phyloP scores from a whole-genome alignment of 2,888 invertebrate species.

The Andrena praecox region DNA sequence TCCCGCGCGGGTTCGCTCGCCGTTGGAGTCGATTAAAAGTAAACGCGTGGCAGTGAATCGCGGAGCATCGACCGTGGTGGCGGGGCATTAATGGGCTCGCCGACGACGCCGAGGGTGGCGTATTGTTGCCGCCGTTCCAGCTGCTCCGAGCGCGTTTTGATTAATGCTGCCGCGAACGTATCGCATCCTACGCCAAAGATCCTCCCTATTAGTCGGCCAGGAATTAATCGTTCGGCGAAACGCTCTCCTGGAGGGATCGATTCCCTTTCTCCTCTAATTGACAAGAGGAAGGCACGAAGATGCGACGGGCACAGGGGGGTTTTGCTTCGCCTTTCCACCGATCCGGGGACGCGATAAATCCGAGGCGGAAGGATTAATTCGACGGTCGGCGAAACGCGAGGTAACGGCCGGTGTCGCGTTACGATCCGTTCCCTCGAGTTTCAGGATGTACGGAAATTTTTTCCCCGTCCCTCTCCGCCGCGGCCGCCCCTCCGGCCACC shows the following conservation, averaged over 20 bases:
- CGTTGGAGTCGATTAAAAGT: slow-evolving; percentile 63
- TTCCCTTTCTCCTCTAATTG: neutral
- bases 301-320: too few relatives aligned
- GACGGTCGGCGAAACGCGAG: slow-evolving; percentile 15
- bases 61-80: slow-evolving; percentile 3
- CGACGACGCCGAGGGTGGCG: slow-evolving; percentile 17
- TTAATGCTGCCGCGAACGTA: slow-evolving; percentile 24
- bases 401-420: slow-evolving; percentile 29
- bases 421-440: slow-evolving; percentile 34
- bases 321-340: neutral
- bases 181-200: slow-evolving; percentile 15
- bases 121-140: slow-evolving; percentile 31
- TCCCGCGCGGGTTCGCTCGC: slow-evolving; percentile 18
- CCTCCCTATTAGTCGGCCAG: slow-evolving; percentile 10
- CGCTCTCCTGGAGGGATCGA: neutral
- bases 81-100: slow-evolving; percentile 10
- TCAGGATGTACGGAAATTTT: slow-evolving; percentile 53
- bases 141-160: slow-evolving; percentile 20
- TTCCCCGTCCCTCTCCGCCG: slow-evolving; percentile 5
- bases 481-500: slow-evolving; percentile 16
- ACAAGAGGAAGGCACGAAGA: neutral
- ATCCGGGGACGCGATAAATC: slow-evolving; percentile 7
- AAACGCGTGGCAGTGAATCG: slow-evolving; percentile 32
- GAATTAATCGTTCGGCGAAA: neutral
- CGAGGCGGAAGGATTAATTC: neutral